These are phyloP conservation scores for Leptinotarsa peninsularis DNA, from an alignment of 2,888 invertebrate genomes.

Conservation along the genomic window DNA sequence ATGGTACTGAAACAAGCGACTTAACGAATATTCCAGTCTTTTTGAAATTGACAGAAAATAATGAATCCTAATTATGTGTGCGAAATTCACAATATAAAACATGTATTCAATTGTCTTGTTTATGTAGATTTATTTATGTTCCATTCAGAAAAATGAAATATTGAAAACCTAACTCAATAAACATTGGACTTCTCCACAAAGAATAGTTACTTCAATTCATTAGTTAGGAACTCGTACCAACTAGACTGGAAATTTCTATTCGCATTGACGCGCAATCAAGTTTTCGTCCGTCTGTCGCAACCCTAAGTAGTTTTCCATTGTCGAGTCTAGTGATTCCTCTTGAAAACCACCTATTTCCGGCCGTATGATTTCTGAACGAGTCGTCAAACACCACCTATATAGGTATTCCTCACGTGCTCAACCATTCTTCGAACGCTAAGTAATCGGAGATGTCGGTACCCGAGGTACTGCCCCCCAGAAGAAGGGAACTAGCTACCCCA, in stretches of 20 bases:
- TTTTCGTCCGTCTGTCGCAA: conserved; percentile 25
- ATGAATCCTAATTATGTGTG: no score
- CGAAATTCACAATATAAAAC: no score
- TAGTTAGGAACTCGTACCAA: no score
- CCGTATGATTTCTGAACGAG: conserved; percentile 29
- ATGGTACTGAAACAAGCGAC: no score
- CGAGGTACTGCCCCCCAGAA: conserved; percentile 26
- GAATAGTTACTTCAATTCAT: no score
- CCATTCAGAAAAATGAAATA: no score
- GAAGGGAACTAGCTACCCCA: conserved; percentile 47
- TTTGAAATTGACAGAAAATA: no score
- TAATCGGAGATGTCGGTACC: conserved; percentile 41
- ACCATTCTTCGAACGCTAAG: conserved; percentile 26
- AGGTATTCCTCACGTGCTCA: conserved; percentile 43
- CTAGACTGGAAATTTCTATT: background rate
- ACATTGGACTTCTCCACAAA: no score
- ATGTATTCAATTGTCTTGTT: no score
- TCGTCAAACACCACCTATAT: conserved; percentile 27
- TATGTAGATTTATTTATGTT: no score
- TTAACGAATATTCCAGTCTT: no score
- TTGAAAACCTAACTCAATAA: no score
- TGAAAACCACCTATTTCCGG: conserved; percentile 61
- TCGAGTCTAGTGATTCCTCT: conserved; percentile 47
- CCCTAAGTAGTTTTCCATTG: conserved; percentile 40
- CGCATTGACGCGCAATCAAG: conserved; percentile 17